Evolutionary conservation across 2,888 invertebrate species (phyloP).

Genomic region (Ptychoptera albimana): DNA sequence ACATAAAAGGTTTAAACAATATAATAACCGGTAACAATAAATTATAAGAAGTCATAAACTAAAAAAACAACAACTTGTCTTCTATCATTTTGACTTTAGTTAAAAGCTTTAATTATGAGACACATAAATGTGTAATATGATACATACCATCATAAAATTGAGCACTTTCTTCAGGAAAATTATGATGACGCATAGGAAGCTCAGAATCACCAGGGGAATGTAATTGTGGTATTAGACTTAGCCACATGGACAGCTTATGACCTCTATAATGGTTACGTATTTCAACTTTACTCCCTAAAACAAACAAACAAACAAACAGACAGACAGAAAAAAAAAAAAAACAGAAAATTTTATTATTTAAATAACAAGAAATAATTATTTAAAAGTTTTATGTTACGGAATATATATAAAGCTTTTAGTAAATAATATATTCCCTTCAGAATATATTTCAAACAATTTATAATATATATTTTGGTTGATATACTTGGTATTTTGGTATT

Average conservation of each 20-base stretch:
- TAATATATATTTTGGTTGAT: no score
- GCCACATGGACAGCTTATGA: constrained; percentile 86
- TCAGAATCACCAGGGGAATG: constrained; percentile 69
- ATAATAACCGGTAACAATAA: no score
- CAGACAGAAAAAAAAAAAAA: no score
- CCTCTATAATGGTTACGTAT: constrained; percentile 85
- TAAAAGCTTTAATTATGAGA: not conserved
- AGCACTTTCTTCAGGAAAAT: constrained; percentile 65
- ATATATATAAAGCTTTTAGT: no score
- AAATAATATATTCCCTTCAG: no score
- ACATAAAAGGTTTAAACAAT: no score
- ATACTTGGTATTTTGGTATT: no score
- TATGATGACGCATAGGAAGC: constrained; percentile 74
- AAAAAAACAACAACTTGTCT: not conserved
- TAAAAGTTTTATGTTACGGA: no score
- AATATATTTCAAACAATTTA: no score
- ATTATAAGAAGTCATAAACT: not conserved
- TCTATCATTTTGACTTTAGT: no score
- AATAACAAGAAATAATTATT: no score
- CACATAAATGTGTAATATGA: not conserved
- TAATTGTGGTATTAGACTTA: constrained; percentile 77
- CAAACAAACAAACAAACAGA: constrained; percentile 1
- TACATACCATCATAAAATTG: constrained; percentile 61
- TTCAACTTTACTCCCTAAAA: constrained; percentile 50
- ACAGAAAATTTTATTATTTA: no score